Conservation (phyloP, 2,797 vertebrate genomes). For the Parauchenoglanis punctatus region DNA sequence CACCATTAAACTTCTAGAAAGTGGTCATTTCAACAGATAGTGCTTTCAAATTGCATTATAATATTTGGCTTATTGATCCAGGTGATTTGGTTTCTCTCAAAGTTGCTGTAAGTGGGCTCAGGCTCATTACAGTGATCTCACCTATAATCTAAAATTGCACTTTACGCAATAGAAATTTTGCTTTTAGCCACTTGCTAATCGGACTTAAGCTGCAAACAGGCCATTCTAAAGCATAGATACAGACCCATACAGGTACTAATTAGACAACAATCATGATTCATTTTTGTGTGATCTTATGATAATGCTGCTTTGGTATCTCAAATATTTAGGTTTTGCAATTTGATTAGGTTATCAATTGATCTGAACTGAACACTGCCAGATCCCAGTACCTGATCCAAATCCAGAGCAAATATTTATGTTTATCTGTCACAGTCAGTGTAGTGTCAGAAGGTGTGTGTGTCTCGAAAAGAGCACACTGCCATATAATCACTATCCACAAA, state of each 20-base stretch:
- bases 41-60: conserved; percentile 32
- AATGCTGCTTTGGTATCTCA: neutral
- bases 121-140: conserved; percentile 8
- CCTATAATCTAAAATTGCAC: conserved; percentile 21
- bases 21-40: conserved; percentile 18
- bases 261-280: neutral
- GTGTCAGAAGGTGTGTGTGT: conserved; percentile 9
- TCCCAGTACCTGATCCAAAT: conserved; percentile 28
- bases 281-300: neutral
- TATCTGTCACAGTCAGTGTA: conserved; percentile 14
- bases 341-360: conserved; percentile 14
- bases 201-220: neutral
- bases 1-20: conserved; percentile 12
- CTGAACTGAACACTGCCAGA: conserved; percentile 2
- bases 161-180: neutral
- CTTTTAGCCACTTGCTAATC: neutral
- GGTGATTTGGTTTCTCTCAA: conserved; percentile 10
- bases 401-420: conserved; percentile 29
- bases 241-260: neutral
- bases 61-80: conserved; percentile 30
- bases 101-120: conserved; percentile 15
- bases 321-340: neutral
- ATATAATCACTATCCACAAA: conserved; percentile 66
- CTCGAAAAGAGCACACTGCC: conserved; percentile 47
- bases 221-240: neutral